These are phyloP conservation scores for Habrosyne pyritoides DNA, from an alignment of 2,888 invertebrate species.

Conservation along the genomic window DNA sequence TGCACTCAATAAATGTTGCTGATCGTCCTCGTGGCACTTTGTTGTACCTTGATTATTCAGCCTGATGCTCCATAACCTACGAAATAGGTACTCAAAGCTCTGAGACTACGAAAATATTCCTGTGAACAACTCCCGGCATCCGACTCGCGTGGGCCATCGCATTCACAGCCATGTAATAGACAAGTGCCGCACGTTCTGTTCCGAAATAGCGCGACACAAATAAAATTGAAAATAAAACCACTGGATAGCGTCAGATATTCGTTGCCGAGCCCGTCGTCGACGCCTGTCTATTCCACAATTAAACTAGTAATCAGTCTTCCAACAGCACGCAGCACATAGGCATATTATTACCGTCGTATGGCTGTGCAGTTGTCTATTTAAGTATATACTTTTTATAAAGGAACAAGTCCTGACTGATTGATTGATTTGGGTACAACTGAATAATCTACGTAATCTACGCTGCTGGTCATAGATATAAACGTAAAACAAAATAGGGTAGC, in stretches of 20 bases:
- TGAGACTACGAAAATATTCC: slow-evolving; percentile 31
- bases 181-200: slow-evolving; percentile 77
- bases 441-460: too few relatives aligned
- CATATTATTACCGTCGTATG: neutral
- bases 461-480: too few relatives aligned
- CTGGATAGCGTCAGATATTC: slow-evolving; percentile 77
- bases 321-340: slow-evolving; percentile 15
- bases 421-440: too few relatives aligned
- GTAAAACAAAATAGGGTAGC: too few relatives aligned
- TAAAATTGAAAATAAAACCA: slow-evolving; percentile 82
- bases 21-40: neutral
- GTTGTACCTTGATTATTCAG: neutral
- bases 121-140: slow-evolving; percentile 49
- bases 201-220: slow-evolving; percentile 82
- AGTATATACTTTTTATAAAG: too few relatives aligned
- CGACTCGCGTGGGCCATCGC: slow-evolving; percentile 65
- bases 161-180: slow-evolving; percentile 68
- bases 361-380: neutral
- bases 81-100: neutral
- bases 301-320: slow-evolving; percentile 50
- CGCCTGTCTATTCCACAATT: slow-evolving; percentile 57
- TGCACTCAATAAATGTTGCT: neutral
- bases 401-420: too few relatives aligned
- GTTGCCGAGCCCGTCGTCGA: slow-evolving; percentile 55
- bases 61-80: neutral